Evolutionary conservation across 1,140 invertebrate species (phyloP).

Genomic region (Drosophila nikananu): DNA sequence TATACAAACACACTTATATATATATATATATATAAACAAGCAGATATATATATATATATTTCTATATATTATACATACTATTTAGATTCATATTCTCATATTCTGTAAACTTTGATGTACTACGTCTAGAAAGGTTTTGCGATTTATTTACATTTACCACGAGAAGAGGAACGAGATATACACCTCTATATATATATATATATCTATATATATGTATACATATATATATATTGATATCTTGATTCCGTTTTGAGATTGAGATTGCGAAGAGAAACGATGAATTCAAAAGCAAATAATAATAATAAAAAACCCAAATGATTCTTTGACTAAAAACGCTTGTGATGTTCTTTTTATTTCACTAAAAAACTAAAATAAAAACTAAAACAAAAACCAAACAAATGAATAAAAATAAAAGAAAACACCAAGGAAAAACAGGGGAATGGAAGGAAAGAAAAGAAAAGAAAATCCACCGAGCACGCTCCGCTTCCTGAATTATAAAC

Average conservation of each 20-base stretch:
- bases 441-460: constrained; percentile 7
- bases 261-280: constrained; percentile 73
- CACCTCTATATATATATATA: neutral
- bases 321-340: constrained; percentile 85
- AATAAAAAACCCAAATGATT: constrained; percentile 77
- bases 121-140: constrained; percentile 51
- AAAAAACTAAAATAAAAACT: constrained; percentile 27
- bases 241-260: constrained; percentile 38
- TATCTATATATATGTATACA: neutral
- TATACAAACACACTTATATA: constrained; percentile 20
- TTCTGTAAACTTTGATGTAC: constrained; percentile 40
- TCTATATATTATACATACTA: constrained; percentile 30
- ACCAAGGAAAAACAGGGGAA: constrained; percentile 35
- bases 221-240: constrained; percentile 14
- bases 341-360: constrained; percentile 83
- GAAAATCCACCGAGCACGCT: constrained; percentile 66
- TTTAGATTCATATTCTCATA: constrained; percentile 42
- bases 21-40: constrained; percentile 11
- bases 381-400: neutral
- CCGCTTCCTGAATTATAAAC: constrained; percentile 5
- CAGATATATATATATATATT: constrained; percentile 25
- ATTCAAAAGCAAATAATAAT: constrained; percentile 61
- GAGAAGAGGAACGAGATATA: constrained; percentile 36
- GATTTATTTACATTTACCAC: constrained; percentile 52
- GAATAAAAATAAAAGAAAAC: neutral